Evolutionary conservation across 2,797 vertebrate species (phyloP).

Genomic region (Mus minutoides): DNA sequence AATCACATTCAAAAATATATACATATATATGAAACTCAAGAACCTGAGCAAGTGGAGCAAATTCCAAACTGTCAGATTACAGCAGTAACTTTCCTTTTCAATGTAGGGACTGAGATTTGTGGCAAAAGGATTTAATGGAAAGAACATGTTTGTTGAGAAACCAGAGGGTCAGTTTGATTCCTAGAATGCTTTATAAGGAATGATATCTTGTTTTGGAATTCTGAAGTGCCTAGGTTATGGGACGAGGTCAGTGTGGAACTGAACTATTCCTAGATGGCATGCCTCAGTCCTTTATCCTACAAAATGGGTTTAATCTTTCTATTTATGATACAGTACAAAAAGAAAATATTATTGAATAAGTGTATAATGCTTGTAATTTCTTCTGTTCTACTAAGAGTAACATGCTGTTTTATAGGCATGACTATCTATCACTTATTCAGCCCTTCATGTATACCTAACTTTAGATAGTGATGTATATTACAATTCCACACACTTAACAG

Average conservation of each 20-base stretch:
- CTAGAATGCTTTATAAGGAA: constrained; percentile 41
- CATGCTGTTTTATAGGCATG: background rate
- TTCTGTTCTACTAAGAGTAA: background rate
- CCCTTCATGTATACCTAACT: background rate
- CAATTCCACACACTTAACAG: background rate
- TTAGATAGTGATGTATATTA: background rate
- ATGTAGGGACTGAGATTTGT: constrained; percentile 62
- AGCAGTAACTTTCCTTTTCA: constrained; percentile 67
- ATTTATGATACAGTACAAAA: background rate
- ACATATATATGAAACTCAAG: constrained; percentile 73
- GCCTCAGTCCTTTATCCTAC: constrained; percentile 23
- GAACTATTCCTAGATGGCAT: background rate
- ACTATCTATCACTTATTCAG: background rate
- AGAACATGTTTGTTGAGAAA: constrained; percentile 65
- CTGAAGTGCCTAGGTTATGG: background rate
- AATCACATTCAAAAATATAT: constrained; percentile 75
- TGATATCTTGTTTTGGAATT: constrained; percentile 57
- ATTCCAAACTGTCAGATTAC: constrained; percentile 77
- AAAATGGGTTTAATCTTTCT: constrained; percentile 46
- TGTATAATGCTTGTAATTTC: constrained; percentile 28
- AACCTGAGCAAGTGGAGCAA: constrained; percentile 69
- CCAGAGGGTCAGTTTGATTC: constrained; percentile 20
- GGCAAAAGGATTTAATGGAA: constrained; percentile 66
- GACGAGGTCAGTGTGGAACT: background rate
- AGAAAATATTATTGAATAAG: constrained; percentile 2